These are phyloP conservation scores for Phalacrocorax aristotelis DNA, from an alignment of 2,113 vertebrate species.

Conservation along the genomic window DNA sequence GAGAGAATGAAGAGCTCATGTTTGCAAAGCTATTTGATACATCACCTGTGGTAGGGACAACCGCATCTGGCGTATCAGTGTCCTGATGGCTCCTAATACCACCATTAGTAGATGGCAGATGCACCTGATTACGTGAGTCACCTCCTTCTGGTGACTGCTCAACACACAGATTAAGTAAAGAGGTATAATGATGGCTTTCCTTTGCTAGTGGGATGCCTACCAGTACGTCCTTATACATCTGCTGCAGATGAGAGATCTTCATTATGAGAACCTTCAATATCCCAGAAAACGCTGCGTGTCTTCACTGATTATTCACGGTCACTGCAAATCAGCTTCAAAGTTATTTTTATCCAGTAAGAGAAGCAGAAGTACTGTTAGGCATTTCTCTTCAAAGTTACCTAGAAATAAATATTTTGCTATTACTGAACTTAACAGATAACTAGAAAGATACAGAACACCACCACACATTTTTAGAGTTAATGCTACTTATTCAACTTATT, in stretches of 20 bases:
- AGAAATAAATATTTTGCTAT: neutral
- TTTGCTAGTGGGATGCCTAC: conserved; percentile 50
- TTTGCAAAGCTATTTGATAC: neutral
- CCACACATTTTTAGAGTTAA: neutral
- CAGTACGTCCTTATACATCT: conserved; percentile 71
- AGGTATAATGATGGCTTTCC: conserved; percentile 50
- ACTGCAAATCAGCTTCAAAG: neutral
- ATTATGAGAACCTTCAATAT: neutral
- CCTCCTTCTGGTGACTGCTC: neutral
- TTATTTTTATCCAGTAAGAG: neutral
- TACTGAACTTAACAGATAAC: neutral
- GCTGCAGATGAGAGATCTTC: conserved; percentile 64
- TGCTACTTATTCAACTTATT: neutral
- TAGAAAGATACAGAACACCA: neutral
- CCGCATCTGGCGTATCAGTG: neutral
- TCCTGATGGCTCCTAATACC: neutral
- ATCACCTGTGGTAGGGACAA: neutral
- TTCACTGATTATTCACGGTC: neutral
- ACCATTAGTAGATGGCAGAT: neutral
- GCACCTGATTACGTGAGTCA: neutral
- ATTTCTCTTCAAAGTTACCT: neutral
- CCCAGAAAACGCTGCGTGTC: neutral
- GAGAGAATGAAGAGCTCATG: neutral
- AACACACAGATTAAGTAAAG: conserved; percentile 48
- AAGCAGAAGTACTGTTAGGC: neutral